Percentiles rank a stretch among this genome's conserved stretches.
Conservation (phyloP, 2,888 invertebrate species). For the Luperina nickerlii region DNA sequence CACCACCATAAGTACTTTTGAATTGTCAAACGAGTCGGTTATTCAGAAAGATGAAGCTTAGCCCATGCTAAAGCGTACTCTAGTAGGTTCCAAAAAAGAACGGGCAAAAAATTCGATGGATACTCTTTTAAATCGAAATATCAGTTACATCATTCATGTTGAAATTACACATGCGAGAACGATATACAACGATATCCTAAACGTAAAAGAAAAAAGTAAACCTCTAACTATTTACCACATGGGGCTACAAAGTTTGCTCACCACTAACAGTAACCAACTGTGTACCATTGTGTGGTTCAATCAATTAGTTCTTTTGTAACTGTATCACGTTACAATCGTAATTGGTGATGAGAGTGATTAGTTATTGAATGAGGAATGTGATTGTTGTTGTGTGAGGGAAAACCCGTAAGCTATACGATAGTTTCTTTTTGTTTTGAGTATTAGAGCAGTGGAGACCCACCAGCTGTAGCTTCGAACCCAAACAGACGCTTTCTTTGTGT, state of each 20-base stretch:
- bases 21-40: neutral
- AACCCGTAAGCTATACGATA: neutral
- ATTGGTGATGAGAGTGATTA: constrained; percentile 39
- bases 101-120: too few relatives aligned
- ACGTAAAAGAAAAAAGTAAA: neutral
- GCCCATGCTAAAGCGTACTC: too few relatives aligned
- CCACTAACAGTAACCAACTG: constrained; percentile 23
- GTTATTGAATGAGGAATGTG: neutral
- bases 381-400: neutral
- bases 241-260: constrained; percentile 15
- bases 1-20: neutral
- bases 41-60: neutral
- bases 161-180: too few relatives aligned
- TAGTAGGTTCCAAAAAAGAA: too few relatives aligned
- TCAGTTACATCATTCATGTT: too few relatives aligned
- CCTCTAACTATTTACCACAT: constrained; percentile 12
- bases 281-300: constrained; percentile 32
- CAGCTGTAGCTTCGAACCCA: too few relatives aligned
- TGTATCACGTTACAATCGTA: constrained; percentile 49
- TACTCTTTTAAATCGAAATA: too few relatives aligned
- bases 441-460: too few relatives aligned
- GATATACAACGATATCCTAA: too few relatives aligned
- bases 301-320: constrained; percentile 44
- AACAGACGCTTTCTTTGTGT: too few relatives aligned
- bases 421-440: neutral